Percentiles rank a stretch among this genome's conserved stretches.
Conservation (phyloP, 2,113 vertebrate species). For the Picathartes gymnocephalus region DNA sequence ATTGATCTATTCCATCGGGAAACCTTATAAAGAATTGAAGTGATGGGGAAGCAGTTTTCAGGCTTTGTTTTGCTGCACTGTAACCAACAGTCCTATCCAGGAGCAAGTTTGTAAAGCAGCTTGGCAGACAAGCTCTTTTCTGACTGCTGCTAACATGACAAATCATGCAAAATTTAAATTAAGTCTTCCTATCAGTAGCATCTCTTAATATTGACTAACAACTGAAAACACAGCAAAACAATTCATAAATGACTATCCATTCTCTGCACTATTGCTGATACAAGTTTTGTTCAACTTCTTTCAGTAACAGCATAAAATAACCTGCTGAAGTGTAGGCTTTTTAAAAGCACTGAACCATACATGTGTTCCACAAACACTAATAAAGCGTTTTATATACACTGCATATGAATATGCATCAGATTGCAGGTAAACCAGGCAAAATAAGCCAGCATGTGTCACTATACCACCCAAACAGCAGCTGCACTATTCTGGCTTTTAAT, state of each 20-base stretch:
- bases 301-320: not conserved
- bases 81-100: not conserved
- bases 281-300: not conserved
- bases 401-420: not conserved
- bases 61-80: not conserved
- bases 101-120: not conserved
- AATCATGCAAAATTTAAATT: not conserved
- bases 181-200: not conserved
- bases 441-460: not conserved
- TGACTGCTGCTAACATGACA: not conserved
- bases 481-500: not conserved
- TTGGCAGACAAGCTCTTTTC: not conserved
- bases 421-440: not conserved
- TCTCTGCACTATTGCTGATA: not conserved
- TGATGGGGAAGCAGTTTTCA: conserved; percentile 33
- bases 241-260: not conserved
- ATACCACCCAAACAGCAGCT: not conserved
- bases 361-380: not conserved
- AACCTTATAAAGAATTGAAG: conserved; percentile 14
- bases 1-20: not conserved
- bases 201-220: not conserved
- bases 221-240: not conserved
- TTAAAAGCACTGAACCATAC: not conserved
- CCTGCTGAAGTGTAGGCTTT: not conserved
- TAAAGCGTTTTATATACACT: not conserved